A percentile compares a stretch with the other conserved stretches of the same genome.
Conservation (phyloP, 2,888 invertebrate species). For the Temnothorax unifasciatus region DNA sequence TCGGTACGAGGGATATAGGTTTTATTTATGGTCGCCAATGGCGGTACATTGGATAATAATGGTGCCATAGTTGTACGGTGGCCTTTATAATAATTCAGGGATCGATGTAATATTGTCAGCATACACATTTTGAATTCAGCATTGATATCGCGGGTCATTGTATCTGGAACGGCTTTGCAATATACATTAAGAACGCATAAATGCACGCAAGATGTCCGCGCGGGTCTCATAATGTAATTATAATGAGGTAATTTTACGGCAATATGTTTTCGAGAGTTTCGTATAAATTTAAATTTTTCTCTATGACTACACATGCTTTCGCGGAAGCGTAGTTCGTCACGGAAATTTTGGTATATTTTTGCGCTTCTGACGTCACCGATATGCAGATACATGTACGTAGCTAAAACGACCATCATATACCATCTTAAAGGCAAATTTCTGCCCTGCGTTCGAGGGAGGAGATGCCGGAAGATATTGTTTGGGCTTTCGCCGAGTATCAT, state of each 20-base stretch:
- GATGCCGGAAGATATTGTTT: constrained; percentile 45
- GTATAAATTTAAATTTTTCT: not conserved
- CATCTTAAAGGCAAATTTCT: constrained; percentile 25
- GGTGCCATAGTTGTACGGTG: not conserved
- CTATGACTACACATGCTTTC: not conserved
- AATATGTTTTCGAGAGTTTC: not conserved
- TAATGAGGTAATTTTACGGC: not conserved
- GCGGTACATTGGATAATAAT: constrained; percentile 28
- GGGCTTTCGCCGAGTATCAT: constrained; percentile 10
- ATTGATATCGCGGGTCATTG: constrained; percentile 7
- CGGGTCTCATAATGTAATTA: constrained; percentile 1
- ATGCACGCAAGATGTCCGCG: not conserved
- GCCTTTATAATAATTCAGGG: constrained; percentile 34
- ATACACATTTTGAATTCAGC: constrained; percentile 19
- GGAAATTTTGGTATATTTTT: constrained; percentile 3
- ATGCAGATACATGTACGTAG: not conserved
- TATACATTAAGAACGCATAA: not conserved
- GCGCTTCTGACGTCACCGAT: constrained; percentile 33
- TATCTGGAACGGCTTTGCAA: not conserved
- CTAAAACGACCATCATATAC: not conserved
- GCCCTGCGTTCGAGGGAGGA: constrained; percentile 16
- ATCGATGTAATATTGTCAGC: constrained; percentile 41
- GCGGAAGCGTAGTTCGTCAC: constrained; percentile 3
- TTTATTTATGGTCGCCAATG: constrained; percentile 46
- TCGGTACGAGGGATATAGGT: constrained; percentile 32